Evolutionary conservation across 2,888 invertebrate genomes (phyloP).

Genomic region (Platypus cylindrus): DNA sequence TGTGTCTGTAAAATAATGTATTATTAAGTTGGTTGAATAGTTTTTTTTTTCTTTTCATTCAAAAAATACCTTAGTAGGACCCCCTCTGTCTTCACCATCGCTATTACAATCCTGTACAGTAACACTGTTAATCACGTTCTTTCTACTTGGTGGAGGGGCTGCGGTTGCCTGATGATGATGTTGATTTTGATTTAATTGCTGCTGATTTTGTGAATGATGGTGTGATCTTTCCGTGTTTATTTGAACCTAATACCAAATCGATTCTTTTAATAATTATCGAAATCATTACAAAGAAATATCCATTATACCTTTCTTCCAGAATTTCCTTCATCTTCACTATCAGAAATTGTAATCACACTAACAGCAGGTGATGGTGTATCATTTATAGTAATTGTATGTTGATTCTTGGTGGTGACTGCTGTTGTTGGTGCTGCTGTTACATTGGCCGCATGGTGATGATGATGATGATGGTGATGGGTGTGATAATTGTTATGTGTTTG

Average conservation of each 20-base stretch:
- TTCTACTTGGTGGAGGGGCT: constrained; percentile 32
- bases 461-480: constrained; percentile 30
- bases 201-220: no score
- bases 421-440: no score
- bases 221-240: constrained; percentile 20
- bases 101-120: constrained; percentile 67
- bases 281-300: background rate
- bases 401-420: constrained; percentile 37
- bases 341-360: constrained; percentile 90
- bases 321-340: constrained; percentile 77
- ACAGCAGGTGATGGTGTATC: constrained; percentile 92
- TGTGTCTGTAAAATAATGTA: constrained; percentile 4
- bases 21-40: background rate
- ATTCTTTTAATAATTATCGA: background rate
- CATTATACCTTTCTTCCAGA: constrained; percentile 27
- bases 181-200: constrained; percentile 13
- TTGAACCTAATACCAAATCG: constrained; percentile 11
- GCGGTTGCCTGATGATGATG: no score
- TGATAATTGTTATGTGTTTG: constrained; percentile 21
- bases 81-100: constrained; percentile 45
- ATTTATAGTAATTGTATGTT: constrained; percentile 87
- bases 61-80: constrained; percentile 35
- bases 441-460: constrained; percentile 24
- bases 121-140: constrained; percentile 67
- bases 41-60: background rate